Conservation (phyloP, 2,797 vertebrate species). For the Loris lydekkerianus region DNA sequence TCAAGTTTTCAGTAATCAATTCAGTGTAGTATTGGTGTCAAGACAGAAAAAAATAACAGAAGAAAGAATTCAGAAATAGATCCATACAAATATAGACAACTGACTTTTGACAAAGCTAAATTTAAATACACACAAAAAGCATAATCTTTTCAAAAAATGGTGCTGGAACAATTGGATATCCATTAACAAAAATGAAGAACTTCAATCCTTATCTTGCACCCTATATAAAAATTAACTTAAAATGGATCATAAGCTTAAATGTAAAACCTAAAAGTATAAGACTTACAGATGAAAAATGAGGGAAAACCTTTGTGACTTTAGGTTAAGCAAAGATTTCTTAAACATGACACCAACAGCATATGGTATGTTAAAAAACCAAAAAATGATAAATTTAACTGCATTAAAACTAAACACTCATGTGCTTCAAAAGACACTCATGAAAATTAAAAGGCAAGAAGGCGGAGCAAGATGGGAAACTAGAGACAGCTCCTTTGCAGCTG, state of each 20-base stretch:
- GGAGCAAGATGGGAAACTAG: no score
- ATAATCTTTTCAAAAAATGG: background rate
- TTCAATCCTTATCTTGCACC: background rate
- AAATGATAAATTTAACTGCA: background rate
- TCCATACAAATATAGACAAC: background rate
- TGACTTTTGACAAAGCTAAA: background rate
- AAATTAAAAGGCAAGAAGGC: background rate
- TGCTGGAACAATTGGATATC: background rate
- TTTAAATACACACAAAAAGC: background rate
- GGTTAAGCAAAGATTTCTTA: background rate
- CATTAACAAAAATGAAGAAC: background rate
- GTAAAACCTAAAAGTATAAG: background rate
- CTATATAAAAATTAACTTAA: background rate
- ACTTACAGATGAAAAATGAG: background rate
- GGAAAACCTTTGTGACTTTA: background rate
- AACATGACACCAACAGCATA: background rate
- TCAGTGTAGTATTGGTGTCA: background rate
- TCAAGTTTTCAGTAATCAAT: conserved; percentile 5
- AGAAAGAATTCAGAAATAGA: background rate
- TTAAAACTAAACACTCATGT: background rate
- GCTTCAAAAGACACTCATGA: background rate
- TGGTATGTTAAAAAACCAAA: background rate
- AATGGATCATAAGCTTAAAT: background rate
- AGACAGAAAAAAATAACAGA: background rate
- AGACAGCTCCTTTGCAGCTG: no score